Conservation (phyloP, 2,888 invertebrate species). For the Lordiphosa fenestrarum region DNA sequence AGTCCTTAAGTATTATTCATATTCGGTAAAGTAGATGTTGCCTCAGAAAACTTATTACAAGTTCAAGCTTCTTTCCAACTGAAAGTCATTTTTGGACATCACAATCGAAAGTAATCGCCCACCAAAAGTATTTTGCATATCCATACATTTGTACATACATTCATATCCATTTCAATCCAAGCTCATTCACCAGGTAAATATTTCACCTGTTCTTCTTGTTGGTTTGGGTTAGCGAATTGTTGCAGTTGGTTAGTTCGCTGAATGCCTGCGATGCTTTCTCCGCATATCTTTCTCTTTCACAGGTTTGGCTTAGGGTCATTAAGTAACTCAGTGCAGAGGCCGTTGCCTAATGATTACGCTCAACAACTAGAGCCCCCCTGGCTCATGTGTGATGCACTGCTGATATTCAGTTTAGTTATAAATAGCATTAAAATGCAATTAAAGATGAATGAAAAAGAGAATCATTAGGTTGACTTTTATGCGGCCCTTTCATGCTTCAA, state of each 20-base stretch:
- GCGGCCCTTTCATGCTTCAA: slow-evolving; percentile 23
- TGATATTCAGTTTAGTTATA: slow-evolving; percentile 29
- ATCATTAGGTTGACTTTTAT: slow-evolving; percentile 19
- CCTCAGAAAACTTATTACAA: too few relatives aligned
- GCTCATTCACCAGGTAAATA: slow-evolving; percentile 19
- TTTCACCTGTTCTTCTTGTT: slow-evolving; percentile 48
- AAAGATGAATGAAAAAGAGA: slow-evolving; percentile 29
- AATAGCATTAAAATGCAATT: slow-evolving; percentile 63
- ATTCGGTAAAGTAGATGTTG: too few relatives aligned
- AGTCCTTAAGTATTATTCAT: too few relatives aligned
- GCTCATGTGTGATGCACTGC: slow-evolving; percentile 32
- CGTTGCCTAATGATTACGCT: slow-evolving; percentile 46
- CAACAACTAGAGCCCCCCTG: slow-evolving; percentile 10
- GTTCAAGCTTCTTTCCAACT: too few relatives aligned
- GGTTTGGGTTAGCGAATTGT: slow-evolving; percentile 50
- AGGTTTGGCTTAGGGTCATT: slow-evolving; percentile 67
- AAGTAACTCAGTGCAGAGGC: slow-evolving; percentile 50
- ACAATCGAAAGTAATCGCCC: slow-evolving; percentile 58
- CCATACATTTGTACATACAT: slow-evolving; percentile 2
- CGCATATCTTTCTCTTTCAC: slow-evolving; percentile 69
- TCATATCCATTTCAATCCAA: slow-evolving; percentile 20
- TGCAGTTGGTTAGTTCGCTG: slow-evolving; percentile 56
- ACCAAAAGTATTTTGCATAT: slow-evolving; percentile 46
- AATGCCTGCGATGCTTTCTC: slow-evolving; percentile 53
- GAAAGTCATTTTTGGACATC: neutral